A percentile compares a stretch with the other conserved stretches of the same genome.
phyloP scores from a whole-genome alignment of 2,888 invertebrate genomes.

The Nezara viridula region DNA sequence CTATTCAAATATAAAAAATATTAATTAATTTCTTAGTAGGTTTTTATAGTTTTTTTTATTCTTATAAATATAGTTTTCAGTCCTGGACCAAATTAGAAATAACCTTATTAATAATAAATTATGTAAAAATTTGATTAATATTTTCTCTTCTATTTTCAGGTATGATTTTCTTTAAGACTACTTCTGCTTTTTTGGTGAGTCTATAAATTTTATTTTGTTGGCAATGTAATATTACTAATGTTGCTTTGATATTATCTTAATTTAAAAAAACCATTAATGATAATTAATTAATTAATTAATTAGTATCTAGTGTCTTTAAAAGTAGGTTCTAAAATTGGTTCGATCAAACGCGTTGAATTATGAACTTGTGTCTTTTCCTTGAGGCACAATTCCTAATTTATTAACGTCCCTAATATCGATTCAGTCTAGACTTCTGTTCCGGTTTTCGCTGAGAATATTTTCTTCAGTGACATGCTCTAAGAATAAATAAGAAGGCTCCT shows the following conservation, averaged over 20 bases:
- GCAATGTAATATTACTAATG: no score
- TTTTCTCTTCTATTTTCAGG: neutral
- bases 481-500: neutral
- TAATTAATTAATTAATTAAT: no score
- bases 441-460: neutral
- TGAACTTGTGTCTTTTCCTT: neutral
- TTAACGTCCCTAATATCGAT: neutral
- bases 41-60: no score
- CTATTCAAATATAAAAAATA: no score
- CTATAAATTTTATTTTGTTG: neutral
- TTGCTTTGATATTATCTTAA: neutral
- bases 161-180: neutral
- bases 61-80: no score
- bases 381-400: neutral
- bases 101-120: no score
- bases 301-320: neutral
- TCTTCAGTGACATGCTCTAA: neutral
- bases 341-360: neutral
- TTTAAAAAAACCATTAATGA: neutral
- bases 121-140: no score
- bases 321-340: neutral
- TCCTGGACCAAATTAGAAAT: no score
- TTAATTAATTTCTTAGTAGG: no score
- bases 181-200: neutral
- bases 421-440: slow-evolving; percentile 9